phyloP scores from a whole-genome alignment of 2,888 invertebrate species.

The Molorchus minor region DNA sequence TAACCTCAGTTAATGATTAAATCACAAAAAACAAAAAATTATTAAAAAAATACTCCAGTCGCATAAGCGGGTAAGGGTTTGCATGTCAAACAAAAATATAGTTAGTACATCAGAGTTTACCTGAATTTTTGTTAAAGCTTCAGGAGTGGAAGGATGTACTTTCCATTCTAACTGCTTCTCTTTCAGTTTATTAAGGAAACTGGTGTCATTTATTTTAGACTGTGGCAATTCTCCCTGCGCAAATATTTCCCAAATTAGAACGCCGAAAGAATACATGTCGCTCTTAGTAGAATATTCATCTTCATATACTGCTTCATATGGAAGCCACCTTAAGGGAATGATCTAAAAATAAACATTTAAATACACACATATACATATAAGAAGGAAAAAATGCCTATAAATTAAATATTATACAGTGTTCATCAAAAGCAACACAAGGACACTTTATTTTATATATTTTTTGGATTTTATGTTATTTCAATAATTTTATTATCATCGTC shows the following conservation, averaged over 20 bases:
- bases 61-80: too few relatives aligned
- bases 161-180: conserved; percentile 74
- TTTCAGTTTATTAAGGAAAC: conserved; percentile 73
- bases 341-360: too few relatives aligned
- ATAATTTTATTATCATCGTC: too few relatives aligned
- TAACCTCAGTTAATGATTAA: background rate
- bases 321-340: conserved; percentile 90
- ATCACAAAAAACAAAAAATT: background rate
- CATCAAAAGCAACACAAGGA: too few relatives aligned
- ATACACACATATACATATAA: too few relatives aligned
- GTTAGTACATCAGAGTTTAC: too few relatives aligned
- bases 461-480: too few relatives aligned
- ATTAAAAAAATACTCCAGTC: too few relatives aligned
- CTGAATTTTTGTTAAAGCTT: conserved; percentile 68
- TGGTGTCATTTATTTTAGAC: conserved; percentile 78
- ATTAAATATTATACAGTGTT: too few relatives aligned
- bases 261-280: conserved; percentile 92
- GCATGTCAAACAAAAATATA: too few relatives aligned
- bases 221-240: conserved; percentile 81
- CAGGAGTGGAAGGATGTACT: conserved; percentile 71
- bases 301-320: conserved; percentile 87
- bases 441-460: too few relatives aligned
- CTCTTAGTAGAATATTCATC: conserved; percentile 93
- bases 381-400: too few relatives aligned
- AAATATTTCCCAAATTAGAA: conserved; percentile 90